Base-by-base conservation (phyloP, 2,797 vertebrate species). In the Picus viridis region DNA sequence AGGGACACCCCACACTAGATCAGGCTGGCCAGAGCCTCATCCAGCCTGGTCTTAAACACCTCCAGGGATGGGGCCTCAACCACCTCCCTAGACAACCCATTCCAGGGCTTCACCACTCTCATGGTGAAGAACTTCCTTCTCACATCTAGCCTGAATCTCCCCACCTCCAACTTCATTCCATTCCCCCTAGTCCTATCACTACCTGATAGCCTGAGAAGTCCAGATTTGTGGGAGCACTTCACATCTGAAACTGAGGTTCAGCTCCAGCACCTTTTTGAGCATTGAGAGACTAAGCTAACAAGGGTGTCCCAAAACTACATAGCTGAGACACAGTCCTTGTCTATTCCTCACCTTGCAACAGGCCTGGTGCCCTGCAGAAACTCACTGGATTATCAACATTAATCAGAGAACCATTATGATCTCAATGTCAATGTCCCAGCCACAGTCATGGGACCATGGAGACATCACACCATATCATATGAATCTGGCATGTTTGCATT, bases 381-480 rank as follows among this genome's bases (percentile, higher is more conserved):
- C 16, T 34, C 47, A 7, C 4, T 1, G 1, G 76, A 76, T 83
- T 51, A 56, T 22, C 65, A 47, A 26, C 29, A 32, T 72, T 86
- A 27, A n/a, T 79, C 61, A 19, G 34, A 86, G 30, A 20, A 61
- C 26, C 8, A 6, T 32, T 47, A 3, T 4, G 24, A 26, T 43
- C 14, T 34, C 72, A 59, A 63, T 4, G 7, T 41, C 41, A 53
- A 24, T 2, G 9, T 23, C 56, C 36, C 26, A 51, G 29, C 41
- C 51, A 73, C 71, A 63, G 27, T 41, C 79, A 16, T 74, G 24
- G 68, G 32, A 67, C 82, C 10, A 5, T 2, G 6, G 41, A 84
- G 18, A 68, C 27, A 32, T 30, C 4, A 1, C 13, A 43, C 14
- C 17, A 6, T 0, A 0, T 57, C 30, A 10, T 4, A 17, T 13